Evolutionary conservation across 92 coral and sea anemone species (phyloP), one percentile per base, ranked within the genome.

Genomic region (Parazoanthus atlanticus): DNA sequence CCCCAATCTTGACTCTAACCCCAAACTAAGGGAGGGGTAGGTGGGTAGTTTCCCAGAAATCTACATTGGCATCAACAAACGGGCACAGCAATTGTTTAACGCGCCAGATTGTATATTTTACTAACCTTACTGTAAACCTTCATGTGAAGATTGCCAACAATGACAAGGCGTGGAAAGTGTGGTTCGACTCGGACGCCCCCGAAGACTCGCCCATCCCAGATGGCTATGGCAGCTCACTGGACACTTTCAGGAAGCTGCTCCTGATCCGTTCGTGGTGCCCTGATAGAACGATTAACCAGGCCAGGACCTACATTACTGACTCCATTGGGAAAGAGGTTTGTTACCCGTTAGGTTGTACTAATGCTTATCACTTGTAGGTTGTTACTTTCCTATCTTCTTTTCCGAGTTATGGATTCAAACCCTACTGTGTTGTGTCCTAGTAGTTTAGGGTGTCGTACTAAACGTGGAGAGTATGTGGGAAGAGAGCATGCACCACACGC

Each of bases 191-290:
- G 6, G 99, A 97, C 66, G 92, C 98, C 0, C 99, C 99, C 13
- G 99, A 97, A 65, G 99, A 97, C 56, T 89, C 92, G n/a, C 96
- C 98, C 0, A 93, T 97, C 70, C 99, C 99, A 23, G 99, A 97
- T 71, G 99, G 99, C 46, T 97, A 97, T 88, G 95, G 93, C 66
- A 96, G 96, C 69, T 95, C 99, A 31, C 89, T 97, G 88, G 99
- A 97, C 89, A 97, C 99, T 5, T 97, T 91, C 85, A 89, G 99
- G 76, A 97, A 97, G 66, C 89, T 97, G 79, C 91, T 97, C 8
- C 90, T 97, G 80, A 95, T 97, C 82, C 78, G 99, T 28, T 96
- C 99, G 8, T 97, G 99, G 99, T 97, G 98, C 75, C 99, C 99
- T 36, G 99, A 97, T 85, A 91, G 99, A 84, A 97, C 99, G 25